Conservation (phyloP, 1,140 invertebrate genomes). For the Mamestra configurata region DNA sequence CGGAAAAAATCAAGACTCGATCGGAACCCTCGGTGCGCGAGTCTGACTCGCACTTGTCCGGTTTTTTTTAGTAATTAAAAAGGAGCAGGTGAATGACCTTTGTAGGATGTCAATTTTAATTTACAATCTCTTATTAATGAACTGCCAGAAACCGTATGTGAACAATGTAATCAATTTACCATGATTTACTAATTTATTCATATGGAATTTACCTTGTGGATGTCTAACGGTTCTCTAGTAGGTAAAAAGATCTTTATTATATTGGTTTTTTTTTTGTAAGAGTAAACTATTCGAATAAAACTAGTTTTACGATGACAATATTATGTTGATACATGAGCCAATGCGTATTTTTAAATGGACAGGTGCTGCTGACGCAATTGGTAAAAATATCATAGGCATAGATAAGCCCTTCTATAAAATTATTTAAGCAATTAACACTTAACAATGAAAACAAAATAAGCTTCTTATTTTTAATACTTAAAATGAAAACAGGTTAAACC, state of each 20-base stretch:
- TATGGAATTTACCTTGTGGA: not conserved
- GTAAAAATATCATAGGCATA: not conserved
- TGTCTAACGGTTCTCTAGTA: slow-evolving; percentile 4
- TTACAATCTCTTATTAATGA: not conserved
- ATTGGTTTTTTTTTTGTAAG: not conserved
- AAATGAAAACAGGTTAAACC: too few relatives aligned
- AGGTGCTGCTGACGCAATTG: not conserved
- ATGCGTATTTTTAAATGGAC: not conserved
- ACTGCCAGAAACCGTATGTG: not conserved
- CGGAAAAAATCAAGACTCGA: too few relatives aligned
- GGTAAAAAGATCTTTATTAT: not conserved
- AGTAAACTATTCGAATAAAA: not conserved
- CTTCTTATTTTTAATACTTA: too few relatives aligned
- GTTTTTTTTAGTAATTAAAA: too few relatives aligned
- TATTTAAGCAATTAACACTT: too few relatives aligned
- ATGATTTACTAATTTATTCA: not conserved
- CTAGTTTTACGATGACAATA: slow-evolving; percentile 23
- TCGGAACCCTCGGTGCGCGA: too few relatives aligned
- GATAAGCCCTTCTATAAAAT: too few relatives aligned
- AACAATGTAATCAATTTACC: not conserved
- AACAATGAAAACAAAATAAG: too few relatives aligned
- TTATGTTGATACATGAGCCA: not conserved
- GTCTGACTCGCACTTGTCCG: too few relatives aligned
- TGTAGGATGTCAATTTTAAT: not conserved
- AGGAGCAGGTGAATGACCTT: too few relatives aligned